Evolutionary conservation across 2,797 vertebrate species (phyloP).

Genomic region (Amazonetta brasiliensis): DNA sequence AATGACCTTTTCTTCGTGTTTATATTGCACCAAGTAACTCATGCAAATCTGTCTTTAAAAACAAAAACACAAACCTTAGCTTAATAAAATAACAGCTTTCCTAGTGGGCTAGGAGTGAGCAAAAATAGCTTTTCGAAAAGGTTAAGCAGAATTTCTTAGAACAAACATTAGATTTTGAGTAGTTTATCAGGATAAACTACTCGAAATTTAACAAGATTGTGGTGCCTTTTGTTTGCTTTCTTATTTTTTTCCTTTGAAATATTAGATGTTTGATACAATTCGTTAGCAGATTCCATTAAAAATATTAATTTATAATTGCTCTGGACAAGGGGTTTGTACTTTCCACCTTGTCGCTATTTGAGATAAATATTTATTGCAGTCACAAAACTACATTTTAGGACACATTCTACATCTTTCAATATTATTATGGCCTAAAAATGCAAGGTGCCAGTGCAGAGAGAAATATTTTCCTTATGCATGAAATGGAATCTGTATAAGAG

Average conservation of each 20-base stretch:
- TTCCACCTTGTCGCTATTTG: background rate
- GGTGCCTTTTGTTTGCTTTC: background rate
- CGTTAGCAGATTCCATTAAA: background rate
- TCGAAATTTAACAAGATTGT: background rate
- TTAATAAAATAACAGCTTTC: background rate
- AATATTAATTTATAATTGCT: background rate
- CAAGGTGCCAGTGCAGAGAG: background rate
- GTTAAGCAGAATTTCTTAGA: background rate
- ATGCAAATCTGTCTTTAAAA: background rate
- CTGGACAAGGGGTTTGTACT: background rate
- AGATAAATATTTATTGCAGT: background rate
- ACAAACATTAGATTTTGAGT: fast-evolving
- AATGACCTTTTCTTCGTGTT: background rate
- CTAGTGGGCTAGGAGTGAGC: background rate
- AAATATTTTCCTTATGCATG: background rate
- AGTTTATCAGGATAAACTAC: background rate
- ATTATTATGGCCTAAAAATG: background rate
- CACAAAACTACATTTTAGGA: background rate
- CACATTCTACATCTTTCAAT: background rate
- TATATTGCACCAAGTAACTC: background rate
- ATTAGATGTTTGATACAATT: background rate
- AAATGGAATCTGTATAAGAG: background rate
- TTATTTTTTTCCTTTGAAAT: background rate
- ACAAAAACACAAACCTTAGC: background rate
- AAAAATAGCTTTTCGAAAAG: background rate